phyloP scores from a whole-genome alignment of 2,888 invertebrate species.

The Brachyptera risi region DNA sequence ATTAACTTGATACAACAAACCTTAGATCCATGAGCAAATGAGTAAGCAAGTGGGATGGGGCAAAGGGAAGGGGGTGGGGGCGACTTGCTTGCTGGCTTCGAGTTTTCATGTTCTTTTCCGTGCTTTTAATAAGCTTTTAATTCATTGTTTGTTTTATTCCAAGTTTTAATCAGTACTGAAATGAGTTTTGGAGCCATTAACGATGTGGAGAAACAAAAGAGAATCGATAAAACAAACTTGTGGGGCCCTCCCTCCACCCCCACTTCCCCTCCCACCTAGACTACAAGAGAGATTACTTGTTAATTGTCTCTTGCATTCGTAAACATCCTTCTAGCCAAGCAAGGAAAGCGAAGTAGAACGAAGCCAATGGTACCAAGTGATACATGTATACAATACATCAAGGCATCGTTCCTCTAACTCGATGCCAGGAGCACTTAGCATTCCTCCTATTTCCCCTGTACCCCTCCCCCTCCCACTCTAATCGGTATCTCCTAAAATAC shows the following conservation, averaged over 20 bases:
- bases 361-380: slow-evolving; percentile 11
- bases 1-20: slow-evolving; percentile 21
- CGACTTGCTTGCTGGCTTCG: slow-evolving; percentile 25
- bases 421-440: slow-evolving; percentile 1
- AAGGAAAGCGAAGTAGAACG: not conserved
- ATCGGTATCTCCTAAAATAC: not conserved
- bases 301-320: slow-evolving; percentile 36
- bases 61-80: slow-evolving; percentile 16
- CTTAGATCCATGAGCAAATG: slow-evolving; percentile 19
- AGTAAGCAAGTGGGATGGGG: slow-evolving; percentile 23
- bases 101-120: slow-evolving; percentile 34
- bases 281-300: slow-evolving; percentile 35
- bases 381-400: slow-evolving; percentile 30
- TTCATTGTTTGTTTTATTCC: slow-evolving; percentile 36
- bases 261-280: too few relatives aligned
- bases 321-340: slow-evolving; percentile 29
- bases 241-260: too few relatives aligned
- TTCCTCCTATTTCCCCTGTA: not conserved
- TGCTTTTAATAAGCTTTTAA: slow-evolving; percentile 36
- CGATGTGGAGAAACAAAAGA: slow-evolving; percentile 36
- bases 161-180: slow-evolving; percentile 36
- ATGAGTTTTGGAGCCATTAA: slow-evolving; percentile 36
- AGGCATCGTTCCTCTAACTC: slow-evolving; percentile 16
- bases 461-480: not conserved
- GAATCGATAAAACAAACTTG: slow-evolving; percentile 36